These are phyloP conservation scores for Aplysina aerophoba DNA, from an alignment of 37 sponge, comb jelly and placozoan genomes.

Conservation along the genomic window DNA sequence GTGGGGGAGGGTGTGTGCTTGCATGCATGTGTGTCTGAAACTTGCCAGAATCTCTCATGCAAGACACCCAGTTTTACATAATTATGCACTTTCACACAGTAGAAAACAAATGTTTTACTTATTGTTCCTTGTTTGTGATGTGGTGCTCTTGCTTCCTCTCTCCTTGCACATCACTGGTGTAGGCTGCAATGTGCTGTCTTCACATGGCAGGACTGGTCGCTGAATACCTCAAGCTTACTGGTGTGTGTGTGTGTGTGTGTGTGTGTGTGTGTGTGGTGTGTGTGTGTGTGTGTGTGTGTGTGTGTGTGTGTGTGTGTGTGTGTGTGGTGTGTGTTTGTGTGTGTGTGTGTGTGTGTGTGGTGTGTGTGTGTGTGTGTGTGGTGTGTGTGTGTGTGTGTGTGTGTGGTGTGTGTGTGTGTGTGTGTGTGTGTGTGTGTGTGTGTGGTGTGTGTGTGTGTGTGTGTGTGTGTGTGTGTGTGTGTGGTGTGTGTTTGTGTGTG, in stretches of 20 bases:
- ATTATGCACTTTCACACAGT: not conserved
- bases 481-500: too few relatives aligned
- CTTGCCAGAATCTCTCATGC: not conserved
- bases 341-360: not conserved
- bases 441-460: too few relatives aligned
- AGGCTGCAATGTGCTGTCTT: conserved; percentile 91
- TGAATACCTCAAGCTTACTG: conserved; percentile 84
- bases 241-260: conserved; percentile 31
- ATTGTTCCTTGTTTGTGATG: not conserved
- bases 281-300: conserved; percentile 15
- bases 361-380: too few relatives aligned
- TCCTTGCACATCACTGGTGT: not conserved
- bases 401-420: too few relatives aligned
- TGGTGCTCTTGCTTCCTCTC: not conserved
- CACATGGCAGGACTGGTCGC: conserved; percentile 93
- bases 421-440: too few relatives aligned
- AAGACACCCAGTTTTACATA: too few relatives aligned
- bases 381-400: too few relatives aligned
- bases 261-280: conserved; percentile 14
- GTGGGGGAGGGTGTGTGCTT: conserved; percentile 1
- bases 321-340: not conserved
- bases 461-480: too few relatives aligned
- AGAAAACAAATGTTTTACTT: not conserved
- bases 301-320: not conserved
- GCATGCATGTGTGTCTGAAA: not conserved